phyloP scores from a whole-genome alignment of 2,797 vertebrate genomes.

The Phataginus tricuspis region DNA sequence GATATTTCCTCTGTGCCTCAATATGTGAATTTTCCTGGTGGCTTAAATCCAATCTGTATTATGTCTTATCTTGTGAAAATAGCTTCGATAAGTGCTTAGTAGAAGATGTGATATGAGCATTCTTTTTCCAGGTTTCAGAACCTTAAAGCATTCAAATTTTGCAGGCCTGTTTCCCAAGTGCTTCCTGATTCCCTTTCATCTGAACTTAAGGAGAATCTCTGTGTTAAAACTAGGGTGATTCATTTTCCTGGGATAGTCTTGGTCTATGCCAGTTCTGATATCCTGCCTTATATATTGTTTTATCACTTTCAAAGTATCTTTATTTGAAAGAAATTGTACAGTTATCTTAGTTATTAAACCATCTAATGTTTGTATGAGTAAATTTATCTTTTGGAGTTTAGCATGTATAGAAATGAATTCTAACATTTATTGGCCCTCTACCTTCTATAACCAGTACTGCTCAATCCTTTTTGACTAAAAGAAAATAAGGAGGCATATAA shows the following conservation, averaged over 20 bases:
- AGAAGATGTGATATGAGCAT: background rate
- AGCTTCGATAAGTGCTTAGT: background rate
- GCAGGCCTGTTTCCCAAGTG: background rate
- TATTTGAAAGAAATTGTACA: background rate
- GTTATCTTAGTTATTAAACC: background rate
- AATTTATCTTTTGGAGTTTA: conserved; percentile 27
- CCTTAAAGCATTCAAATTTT: background rate
- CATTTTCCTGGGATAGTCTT: background rate
- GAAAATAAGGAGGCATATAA: conserved; percentile 34
- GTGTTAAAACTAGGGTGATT: background rate
- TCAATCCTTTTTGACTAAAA: background rate
- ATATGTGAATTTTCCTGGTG: background rate
- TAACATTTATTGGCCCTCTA: background rate
- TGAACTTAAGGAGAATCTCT: conserved; percentile 6
- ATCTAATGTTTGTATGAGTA: background rate
- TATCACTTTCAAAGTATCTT: background rate
- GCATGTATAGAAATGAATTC: conserved; percentile 10
- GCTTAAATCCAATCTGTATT: background rate
- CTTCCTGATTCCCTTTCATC: background rate
- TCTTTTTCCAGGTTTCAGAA: background rate
- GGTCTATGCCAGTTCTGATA: background rate
- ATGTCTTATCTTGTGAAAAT: background rate
- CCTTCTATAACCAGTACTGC: background rate
- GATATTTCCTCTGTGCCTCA: background rate
- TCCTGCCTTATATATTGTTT: background rate